Evolutionary conservation across 2,797 vertebrate species (phyloP).

Genomic region (Anas acuta): DNA sequence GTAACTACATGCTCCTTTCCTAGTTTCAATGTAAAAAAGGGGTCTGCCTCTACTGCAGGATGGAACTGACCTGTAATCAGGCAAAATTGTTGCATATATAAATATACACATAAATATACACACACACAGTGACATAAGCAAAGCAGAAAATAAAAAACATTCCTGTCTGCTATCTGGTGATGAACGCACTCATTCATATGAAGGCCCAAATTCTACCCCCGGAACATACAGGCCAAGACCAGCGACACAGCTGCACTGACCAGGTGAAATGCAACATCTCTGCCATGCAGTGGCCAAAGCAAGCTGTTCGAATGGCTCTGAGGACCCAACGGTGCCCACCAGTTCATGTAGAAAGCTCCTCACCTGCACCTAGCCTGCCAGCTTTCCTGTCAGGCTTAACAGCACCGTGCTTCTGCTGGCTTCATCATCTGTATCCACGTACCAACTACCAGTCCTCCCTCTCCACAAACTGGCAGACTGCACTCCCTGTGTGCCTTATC

Average conservation of each 20-base stretch:
- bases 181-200: neutral
- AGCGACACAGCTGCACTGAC: neutral
- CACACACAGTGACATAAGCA: neutral
- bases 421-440: neutral
- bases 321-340: neutral
- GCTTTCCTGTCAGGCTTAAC: neutral
- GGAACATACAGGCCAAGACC: neutral
- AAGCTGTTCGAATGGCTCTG: neutral
- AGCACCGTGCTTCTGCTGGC: neutral
- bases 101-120: no score
- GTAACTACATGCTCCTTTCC: neutral
- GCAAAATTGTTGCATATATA: neutral
- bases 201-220: neutral
- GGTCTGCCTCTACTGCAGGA: neutral
- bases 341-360: neutral
- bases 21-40: neutral
- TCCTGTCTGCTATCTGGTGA: neutral
- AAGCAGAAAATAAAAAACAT: neutral
- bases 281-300: neutral
- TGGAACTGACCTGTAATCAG: neutral
- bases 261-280: neutral
- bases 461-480: neutral
- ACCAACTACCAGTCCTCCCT: fast-evolving
- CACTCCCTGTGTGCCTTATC: neutral
- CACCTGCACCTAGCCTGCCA: neutral